A percentile compares a stretch with the other conserved stretches of the same genome.
Evolutionary conservation across 2,797 vertebrate genomes (phyloP).

Genomic region (Lepidocolaptes lacrymiger): DNA sequence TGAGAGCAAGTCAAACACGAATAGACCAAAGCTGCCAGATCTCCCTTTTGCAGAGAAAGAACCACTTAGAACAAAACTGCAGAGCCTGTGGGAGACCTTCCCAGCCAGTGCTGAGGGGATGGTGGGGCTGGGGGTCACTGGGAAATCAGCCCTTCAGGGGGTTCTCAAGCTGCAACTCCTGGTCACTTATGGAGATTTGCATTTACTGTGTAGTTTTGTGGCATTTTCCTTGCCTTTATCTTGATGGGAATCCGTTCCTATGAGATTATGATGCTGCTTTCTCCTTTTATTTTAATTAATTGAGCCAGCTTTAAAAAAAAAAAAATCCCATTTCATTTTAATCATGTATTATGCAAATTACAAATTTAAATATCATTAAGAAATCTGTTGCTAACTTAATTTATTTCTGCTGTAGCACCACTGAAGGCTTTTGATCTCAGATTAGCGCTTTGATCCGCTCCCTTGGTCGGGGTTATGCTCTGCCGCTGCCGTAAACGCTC

Average conservation of each 20-base stretch:
- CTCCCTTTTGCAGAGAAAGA: neutral
- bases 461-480: conserved; percentile 9
- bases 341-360: conserved; percentile 67
- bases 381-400: conserved; percentile 65
- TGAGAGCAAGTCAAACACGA: rapidly evolving
- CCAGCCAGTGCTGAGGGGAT: rapidly evolving
- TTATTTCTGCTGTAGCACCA: conserved; percentile 47
- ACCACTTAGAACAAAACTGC: rapidly evolving
- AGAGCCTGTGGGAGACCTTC: neutral
- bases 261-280: neutral
- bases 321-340: conserved; percentile 36
- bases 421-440: conserved; percentile 69
- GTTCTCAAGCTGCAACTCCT: rapidly evolving
- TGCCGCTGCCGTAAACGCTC: neutral
- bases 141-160: neutral
- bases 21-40: neutral
- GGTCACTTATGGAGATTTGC: neutral
- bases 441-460: conserved; percentile 68
- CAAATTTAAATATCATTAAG: conserved; percentile 68
- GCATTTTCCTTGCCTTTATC: neutral
- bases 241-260: neutral
- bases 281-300: conserved; percentile 23
- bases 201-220: neutral
- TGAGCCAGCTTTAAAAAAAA: neutral
- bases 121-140: neutral